Evolutionary conservation across 2,888 invertebrate genomes (phyloP), one percentile per base, ranked within the genome.

Genomic region (Melieria crassipennis): DNA sequence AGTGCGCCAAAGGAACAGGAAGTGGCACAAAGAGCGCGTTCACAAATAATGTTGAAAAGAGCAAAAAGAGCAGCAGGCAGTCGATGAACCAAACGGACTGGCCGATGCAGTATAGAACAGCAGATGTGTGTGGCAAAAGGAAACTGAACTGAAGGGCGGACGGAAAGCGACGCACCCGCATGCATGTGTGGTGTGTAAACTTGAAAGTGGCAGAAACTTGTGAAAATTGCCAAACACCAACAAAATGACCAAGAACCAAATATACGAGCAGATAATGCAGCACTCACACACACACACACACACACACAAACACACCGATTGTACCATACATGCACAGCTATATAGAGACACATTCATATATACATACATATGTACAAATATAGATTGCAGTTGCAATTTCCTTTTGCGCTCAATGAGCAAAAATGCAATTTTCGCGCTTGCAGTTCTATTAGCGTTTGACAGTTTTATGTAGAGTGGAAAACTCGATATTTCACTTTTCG

Each of bases 391-490:
- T 65, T 67, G 55, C 73, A 77, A 76, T 77, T 81, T 81, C 73
- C 73, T 75, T 79, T 74, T 30, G 30, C 69, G 62, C 74, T 76
- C 79, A 79, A 81, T 77, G 82, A 79, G 82, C 30, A 30, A 30
- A 30, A 30, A 30, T 30, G 30, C 80, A 80, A 79, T 80, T 82
- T 65, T 80, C 81, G 78, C 78, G 79, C 79, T 81, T 76, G 78
- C 73, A 30, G 79, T 78, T 80, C 81, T 76, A 79, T 82, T n/a
- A 42, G 56, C 65, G 43, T 65, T 65, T 55, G 30, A 2, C 30
- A 30, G 30, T 30, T 30, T 30, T 30, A 30, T 30, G 30, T 30
- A 30, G 30, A 30, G 30, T 2, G 30, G 30, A 30, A 30, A 30
- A 30, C 30, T 30, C 3, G 30, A 30, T 30, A 30, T 30, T 30